A percentile compares a stretch with the other conserved stretches of the same genome.
Conservation (phyloP, 2,797 vertebrate genomes). For the Anguilla megastoma region DNA sequence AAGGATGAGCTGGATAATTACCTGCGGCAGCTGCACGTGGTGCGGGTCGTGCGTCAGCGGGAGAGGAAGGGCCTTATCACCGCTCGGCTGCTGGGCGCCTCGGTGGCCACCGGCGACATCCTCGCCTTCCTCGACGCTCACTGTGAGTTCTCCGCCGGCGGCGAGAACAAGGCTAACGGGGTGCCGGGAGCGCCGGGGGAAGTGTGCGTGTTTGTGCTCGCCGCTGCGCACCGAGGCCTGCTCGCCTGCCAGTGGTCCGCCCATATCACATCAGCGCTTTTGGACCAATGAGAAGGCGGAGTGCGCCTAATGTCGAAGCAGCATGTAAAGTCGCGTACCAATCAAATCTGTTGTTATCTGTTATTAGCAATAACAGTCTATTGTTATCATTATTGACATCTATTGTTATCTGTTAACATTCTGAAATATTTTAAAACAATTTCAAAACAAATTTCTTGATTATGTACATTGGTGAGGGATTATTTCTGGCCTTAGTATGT, state of each 20-base stretch:
- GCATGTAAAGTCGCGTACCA: neutral
- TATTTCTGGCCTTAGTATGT: neutral
- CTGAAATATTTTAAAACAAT: neutral
- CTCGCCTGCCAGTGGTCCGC: neutral
- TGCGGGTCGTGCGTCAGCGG: conserved; percentile 87
- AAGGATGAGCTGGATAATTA: conserved; percentile 89
- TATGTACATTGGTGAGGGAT: neutral
- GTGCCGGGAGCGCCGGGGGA: neutral
- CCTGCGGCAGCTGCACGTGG: conserved; percentile 84
- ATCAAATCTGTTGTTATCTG: neutral
- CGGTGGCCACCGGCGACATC: conserved; percentile 87
- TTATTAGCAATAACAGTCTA: neutral
- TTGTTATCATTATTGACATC: neutral
- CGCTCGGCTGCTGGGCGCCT: conserved; percentile 89
- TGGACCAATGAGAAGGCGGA: neutral
- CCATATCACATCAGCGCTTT: neutral
- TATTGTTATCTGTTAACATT: neutral
- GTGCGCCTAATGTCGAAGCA: neutral
- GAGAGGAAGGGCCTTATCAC: conserved; percentile 96
- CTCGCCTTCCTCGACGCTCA: conserved; percentile 98
- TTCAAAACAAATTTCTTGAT: neutral
- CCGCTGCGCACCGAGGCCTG: neutral
- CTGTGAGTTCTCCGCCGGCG: conserved; percentile 78
- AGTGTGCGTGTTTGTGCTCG: neutral
- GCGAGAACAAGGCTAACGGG: neutral